Evolutionary conservation across 2,888 invertebrate species (phyloP).

Genomic region (Lucinisca nassula): DNA sequence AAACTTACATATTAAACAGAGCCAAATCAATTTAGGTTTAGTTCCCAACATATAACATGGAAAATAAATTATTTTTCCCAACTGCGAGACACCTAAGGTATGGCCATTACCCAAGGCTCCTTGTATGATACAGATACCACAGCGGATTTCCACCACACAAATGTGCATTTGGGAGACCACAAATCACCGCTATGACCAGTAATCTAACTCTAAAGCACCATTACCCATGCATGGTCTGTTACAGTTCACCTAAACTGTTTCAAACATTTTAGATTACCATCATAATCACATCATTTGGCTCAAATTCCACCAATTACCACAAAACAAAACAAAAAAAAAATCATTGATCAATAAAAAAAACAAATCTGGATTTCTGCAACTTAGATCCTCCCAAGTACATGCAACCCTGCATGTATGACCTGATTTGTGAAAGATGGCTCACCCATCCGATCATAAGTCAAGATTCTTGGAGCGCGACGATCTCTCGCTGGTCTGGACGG

Average conservation of each 20-base stretch:
- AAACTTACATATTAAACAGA: not conserved
- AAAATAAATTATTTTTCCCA: no score
- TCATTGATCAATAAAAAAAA: not conserved
- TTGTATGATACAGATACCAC: not conserved
- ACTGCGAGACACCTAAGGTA: not conserved
- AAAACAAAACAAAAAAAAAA: no score
- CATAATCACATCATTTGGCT: not conserved
- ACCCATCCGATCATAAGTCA: not conserved
- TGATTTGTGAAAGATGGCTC: not conserved
- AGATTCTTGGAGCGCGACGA: not conserved
- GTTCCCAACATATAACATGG: not conserved
- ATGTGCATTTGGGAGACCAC: not conserved
- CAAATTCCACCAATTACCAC: no score
- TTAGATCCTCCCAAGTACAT: not conserved
- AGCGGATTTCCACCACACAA: not conserved
- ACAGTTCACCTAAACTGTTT: no score
- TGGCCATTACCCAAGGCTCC: not conserved
- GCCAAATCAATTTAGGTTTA: not conserved
- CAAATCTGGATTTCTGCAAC: not conserved
- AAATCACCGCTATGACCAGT: not conserved
- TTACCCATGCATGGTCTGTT: not conserved
- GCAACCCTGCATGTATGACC: not conserved
- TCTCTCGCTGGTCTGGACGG: not conserved
- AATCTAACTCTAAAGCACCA: not conserved
- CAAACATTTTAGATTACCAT: no score